A percentile compares a stretch with the other conserved stretches of the same genome.
Evolutionary conservation across 2,797 vertebrate genomes (phyloP).

Genomic region (Spinibarbus caldwelli): DNA sequence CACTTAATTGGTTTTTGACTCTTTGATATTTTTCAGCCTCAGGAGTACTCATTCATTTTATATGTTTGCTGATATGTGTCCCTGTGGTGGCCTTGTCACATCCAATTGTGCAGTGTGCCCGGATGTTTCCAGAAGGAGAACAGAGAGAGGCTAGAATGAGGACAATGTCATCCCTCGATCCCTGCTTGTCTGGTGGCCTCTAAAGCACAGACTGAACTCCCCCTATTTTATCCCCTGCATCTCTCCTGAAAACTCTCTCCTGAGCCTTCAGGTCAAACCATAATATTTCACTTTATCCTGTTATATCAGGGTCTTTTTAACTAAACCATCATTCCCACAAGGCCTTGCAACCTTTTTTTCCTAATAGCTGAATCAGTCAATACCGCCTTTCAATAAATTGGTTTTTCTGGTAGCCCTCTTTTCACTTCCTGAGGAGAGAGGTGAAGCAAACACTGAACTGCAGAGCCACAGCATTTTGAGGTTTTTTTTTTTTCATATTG

Average conservation of each 20-base stretch:
- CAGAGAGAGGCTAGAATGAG: conserved; percentile 43
- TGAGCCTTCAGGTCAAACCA: conserved; percentile 9
- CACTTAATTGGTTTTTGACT: conserved; percentile 18
- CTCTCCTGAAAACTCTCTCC: conserved; percentile 2
- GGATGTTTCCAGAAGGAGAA: conserved; percentile 48
- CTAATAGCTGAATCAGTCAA: conserved; percentile 22
- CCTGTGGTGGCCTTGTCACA: conserved; percentile 44
- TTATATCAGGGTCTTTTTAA: conserved; percentile 25
- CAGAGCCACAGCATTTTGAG: background rate
- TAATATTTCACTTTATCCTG: conserved; percentile 15
- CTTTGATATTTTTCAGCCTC: conserved; percentile 31
- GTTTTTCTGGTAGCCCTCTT: conserved; percentile 36
- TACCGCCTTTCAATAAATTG: background rate
- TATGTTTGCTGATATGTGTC: conserved; percentile 23
- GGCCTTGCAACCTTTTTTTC: background rate
- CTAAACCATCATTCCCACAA: conserved; percentile 30
- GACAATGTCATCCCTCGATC: conserved; percentile 42
- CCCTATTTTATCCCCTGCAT: conserved; percentile 8
- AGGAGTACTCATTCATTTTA: conserved; percentile 10
- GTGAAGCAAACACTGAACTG: background rate
- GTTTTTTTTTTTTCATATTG: background rate
- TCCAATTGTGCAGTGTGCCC: conserved; percentile 13
- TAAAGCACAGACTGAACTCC: conserved; percentile 18
- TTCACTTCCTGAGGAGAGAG: background rate
- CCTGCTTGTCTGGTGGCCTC: conserved; percentile 29